A percentile compares a stretch with the other conserved stretches of the same genome.
Conservation (phyloP, 2,113 vertebrate genomes). For the Grantiella picta region DNA sequence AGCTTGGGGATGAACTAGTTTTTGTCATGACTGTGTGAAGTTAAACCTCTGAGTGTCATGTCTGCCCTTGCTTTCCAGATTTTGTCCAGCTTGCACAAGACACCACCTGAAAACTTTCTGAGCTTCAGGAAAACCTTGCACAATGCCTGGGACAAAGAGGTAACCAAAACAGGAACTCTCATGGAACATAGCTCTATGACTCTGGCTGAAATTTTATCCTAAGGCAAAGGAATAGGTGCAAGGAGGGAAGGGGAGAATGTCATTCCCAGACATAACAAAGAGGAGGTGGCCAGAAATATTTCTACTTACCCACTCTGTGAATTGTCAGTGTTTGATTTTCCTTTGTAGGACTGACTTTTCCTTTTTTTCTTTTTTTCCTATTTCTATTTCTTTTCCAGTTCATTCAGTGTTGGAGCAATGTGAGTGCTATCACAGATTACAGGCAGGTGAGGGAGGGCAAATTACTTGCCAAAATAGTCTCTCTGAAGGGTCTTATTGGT, state of each 20-base stretch:
- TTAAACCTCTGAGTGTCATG: neutral
- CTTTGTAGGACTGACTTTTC: neutral
- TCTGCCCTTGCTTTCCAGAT: neutral
- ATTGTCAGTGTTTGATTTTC: neutral
- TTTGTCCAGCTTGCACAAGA: neutral
- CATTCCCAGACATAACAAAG: neutral
- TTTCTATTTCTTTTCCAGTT: conserved; percentile 12
- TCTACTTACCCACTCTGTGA: neutral
- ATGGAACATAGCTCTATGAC: rapidly evolving
- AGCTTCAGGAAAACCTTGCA: neutral
- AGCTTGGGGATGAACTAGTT: neutral
- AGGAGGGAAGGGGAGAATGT: too few species aligned
- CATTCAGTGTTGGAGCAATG: conserved; percentile 1
- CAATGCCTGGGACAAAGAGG: neutral
- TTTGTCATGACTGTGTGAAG: neutral
- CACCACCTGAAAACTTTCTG: rapidly evolving
- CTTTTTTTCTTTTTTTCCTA: neutral
- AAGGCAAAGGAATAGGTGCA: neutral
- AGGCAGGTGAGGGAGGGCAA: conserved; percentile 56
- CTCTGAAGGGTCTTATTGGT: conserved; percentile 29
- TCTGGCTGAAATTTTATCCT: neutral
- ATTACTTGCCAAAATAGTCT: conserved; percentile 61
- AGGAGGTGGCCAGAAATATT: neutral
- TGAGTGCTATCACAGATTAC: conserved; percentile 31
- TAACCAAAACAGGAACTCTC: neutral